Base-by-base conservation (phyloP, 2,797 vertebrate genomes). In the Sebastes minor region DNA sequence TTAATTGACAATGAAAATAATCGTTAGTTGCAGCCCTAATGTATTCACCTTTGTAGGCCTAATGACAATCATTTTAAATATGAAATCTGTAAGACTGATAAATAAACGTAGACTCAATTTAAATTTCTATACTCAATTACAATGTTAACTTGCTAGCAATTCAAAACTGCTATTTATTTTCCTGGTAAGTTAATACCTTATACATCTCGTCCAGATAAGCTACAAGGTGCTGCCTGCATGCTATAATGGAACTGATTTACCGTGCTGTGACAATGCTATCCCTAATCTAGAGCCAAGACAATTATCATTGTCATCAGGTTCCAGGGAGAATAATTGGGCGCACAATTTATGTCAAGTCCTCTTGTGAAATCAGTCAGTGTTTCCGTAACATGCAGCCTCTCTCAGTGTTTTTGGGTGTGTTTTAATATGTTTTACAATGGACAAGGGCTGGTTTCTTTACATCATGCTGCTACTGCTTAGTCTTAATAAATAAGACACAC, bases 271-370 rank as follows among this genome's bases (percentile, higher is more conserved):
- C 56, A 71, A 62, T 22, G 62, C 27, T 23, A 46, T 20, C 5
- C 12, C 10, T 60, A 35, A 68, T 69, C 61, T 49, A 69, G 57
- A 81, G 18, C 13, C 25, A 32, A 52, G 38, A 52, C 33, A 56
- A 70, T 73, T 62, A 66, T 67, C 25, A 70, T 75, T 35, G 49
- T 66, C 32, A 56, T 65, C 22, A 57, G 25, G 63, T 73, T 74
- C 20, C 38, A 77, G 30, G 46, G 67, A 69, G 57, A 78, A 64
- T 35, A 71, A 53, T 56, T 73, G 70, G 72, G 23, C 1, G 14
- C n/a, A 28, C 18, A 67, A 67, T 73, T 79, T 83, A 57, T 16
- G 60, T 72, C 9, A 46, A 38, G 14, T 64, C 62, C 42, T 82
- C 71, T 71, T 52, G 33, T 71, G 69, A 73, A 66, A n/a, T 32